These are phyloP conservation scores for Myotis brandtii DNA, from an alignment of 2,113 vertebrate species.

Conservation along the genomic window DNA sequence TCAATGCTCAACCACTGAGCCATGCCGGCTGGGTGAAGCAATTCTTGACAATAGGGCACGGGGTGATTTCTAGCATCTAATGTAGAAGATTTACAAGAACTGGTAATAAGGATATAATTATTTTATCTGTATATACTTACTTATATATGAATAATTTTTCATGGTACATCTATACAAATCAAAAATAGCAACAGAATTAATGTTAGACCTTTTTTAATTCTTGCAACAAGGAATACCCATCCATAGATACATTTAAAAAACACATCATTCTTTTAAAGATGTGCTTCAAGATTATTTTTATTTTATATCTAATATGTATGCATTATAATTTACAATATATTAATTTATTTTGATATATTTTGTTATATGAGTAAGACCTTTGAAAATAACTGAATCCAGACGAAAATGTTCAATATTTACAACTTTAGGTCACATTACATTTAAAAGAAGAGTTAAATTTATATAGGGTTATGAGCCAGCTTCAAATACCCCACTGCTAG, in stretches of 20 bases:
- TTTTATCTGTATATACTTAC: not conserved
- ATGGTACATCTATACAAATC: not conserved
- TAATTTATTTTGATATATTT: no score
- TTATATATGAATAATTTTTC: not conserved
- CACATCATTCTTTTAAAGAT: not conserved
- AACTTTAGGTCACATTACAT: no score
- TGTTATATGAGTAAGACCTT: no score
- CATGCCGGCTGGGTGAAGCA: no score
- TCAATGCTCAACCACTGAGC: no score
- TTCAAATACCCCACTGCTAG: no score
- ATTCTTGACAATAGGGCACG: not conserved
- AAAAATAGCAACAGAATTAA: not conserved
- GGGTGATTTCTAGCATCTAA: not conserved
- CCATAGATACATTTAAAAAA: not conserved
- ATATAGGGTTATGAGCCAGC: no score
- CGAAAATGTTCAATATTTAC: no score
- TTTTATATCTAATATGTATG: not conserved
- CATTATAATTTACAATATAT: no score
- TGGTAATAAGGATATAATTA: not conserved
- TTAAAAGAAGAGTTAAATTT: no score
- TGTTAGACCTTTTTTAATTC: not conserved
- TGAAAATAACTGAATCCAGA: no score
- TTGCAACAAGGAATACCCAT: not conserved
- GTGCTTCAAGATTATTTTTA: conserved; percentile 4
- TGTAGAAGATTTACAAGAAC: not conserved